Conservation (phyloP, 1,140 invertebrate genomes). For the Bombus polaris region DNA sequence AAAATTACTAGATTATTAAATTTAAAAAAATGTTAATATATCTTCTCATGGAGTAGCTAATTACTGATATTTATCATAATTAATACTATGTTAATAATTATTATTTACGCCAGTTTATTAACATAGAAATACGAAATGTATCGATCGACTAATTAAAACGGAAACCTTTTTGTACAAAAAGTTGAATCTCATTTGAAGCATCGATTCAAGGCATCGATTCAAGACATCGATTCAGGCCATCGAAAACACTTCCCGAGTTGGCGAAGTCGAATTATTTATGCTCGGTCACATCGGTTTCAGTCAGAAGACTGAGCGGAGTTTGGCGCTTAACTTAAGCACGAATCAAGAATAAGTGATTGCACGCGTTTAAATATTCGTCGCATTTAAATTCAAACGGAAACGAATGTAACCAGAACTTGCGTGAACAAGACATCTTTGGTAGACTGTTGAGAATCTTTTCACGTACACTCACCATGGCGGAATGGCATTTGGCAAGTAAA, state of each 20-base stretch:
- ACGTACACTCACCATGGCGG: constrained; percentile 12
- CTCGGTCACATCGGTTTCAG: neutral
- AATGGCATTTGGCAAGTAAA: constrained; percentile 10
- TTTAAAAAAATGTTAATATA: no score
- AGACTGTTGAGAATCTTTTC: constrained; percentile 4
- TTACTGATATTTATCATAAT: no score
- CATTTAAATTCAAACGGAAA: constrained; percentile 17
- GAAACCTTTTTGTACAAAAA: no score
- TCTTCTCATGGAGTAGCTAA: no score
- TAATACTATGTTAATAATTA: no score
- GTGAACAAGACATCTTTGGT: neutral
- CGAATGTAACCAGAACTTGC: neutral
- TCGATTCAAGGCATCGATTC: neutral
- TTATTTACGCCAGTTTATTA: no score
- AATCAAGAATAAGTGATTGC: constrained; percentile 32
- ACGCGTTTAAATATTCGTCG: constrained; percentile 16
- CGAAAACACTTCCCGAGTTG: neutral
- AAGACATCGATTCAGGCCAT: neutral
- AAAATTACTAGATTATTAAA: no score
- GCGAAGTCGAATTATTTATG: constrained; percentile 27
- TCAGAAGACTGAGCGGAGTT: neutral
- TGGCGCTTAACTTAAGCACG: neutral
- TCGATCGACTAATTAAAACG: no score
- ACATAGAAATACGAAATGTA: no score
- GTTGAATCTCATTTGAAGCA: constrained; percentile 2